These are phyloP conservation scores for Tenthredo distinguenda DNA, from an alignment of 2,888 invertebrate species.

Conservation along the genomic window DNA sequence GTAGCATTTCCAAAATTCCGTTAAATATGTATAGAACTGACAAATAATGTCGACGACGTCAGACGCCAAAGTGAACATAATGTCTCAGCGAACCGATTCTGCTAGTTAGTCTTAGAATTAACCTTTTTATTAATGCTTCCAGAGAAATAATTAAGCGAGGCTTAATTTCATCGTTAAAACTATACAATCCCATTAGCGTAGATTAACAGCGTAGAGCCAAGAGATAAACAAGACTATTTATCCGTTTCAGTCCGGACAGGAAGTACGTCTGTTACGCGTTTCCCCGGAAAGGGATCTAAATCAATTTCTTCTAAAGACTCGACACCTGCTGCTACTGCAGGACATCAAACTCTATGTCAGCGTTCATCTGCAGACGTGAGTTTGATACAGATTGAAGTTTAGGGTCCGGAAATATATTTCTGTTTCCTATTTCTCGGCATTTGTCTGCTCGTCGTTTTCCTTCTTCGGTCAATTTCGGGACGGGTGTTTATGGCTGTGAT, in stretches of 20 bases:
- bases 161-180: background rate
- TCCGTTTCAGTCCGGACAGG: slow-evolving; percentile 31
- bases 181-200: background rate
- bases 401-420: background rate
- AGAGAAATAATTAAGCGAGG: background rate
- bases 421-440: background rate
- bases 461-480: background rate
- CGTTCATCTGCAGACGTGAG: slow-evolving; percentile 16
- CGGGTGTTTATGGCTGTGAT: background rate
- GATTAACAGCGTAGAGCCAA: background rate
- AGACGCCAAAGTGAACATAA: background rate
- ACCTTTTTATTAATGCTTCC: background rate
- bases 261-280: slow-evolving; percentile 21
- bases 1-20: slow-evolving; percentile 26
- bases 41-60: slow-evolving; percentile 37
- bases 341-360: slow-evolving; percentile 15
- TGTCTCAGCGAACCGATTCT: slow-evolving; percentile 34
- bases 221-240: background rate
- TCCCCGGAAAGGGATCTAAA: slow-evolving; percentile 32
- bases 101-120: slow-evolving; percentile 13
- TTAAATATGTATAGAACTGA: slow-evolving; percentile 41
- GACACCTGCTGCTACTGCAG: background rate
- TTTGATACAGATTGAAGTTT: background rate
- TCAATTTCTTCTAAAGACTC: slow-evolving; percentile 24
- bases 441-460: background rate